phyloP scores from a whole-genome alignment of 1,140 invertebrate species.

The Wiebesia pumilae region DNA sequence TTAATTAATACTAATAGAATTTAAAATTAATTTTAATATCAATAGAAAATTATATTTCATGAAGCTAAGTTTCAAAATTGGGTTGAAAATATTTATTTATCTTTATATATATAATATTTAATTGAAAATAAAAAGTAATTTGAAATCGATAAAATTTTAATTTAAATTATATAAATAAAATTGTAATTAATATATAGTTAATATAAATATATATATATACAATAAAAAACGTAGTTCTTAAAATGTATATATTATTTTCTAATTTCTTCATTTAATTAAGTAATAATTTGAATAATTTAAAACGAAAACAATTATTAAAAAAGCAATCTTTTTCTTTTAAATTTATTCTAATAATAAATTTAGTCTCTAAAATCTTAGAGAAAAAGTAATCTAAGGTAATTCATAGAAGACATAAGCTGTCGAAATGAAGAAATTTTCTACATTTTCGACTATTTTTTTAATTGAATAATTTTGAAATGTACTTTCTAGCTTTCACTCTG shows the following conservation, averaged over 20 bases:
- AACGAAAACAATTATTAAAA: no score
- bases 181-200: no score
- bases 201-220: no score
- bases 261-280: no score
- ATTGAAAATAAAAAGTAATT: no score
- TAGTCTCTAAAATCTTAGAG: background rate
- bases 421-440: background rate
- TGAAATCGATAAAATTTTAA: background rate
- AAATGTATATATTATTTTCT: no score
- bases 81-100: background rate
- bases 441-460: conserved; percentile 35
- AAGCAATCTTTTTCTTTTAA: background rate
- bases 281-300: no score
- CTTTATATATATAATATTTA: no score
- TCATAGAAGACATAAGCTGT: background rate
- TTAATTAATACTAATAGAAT: background rate
- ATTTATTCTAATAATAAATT: no score
- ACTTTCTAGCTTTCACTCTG: conserved; percentile 31
- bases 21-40: background rate
- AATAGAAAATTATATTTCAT: background rate
- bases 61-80: background rate
- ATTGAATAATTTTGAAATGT: conserved; percentile 42
- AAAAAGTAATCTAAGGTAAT: background rate
- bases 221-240: no score
- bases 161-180: no score